phyloP scores from a whole-genome alignment of 2,797 vertebrate genomes.

The Nannoperca obscura region DNA sequence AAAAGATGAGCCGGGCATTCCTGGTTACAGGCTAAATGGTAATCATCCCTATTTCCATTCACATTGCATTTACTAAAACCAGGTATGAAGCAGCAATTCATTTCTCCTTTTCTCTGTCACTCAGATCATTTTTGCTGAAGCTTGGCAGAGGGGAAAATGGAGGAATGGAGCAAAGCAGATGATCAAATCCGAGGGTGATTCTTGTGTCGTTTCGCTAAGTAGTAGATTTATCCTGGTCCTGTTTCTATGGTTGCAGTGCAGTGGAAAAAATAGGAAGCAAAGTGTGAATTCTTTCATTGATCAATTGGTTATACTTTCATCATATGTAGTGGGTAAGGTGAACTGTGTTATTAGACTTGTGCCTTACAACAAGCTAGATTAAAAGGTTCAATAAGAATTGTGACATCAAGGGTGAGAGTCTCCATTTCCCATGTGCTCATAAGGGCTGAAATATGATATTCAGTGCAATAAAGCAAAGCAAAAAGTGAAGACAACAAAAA shows the following conservation, averaged over 20 bases:
- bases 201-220: slow-evolving; percentile 77
- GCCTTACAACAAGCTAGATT: slow-evolving; percentile 64
- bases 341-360: slow-evolving; percentile 68
- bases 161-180: slow-evolving; percentile 61
- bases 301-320: slow-evolving; percentile 81
- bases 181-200: slow-evolving; percentile 76
- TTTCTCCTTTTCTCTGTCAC: slow-evolving; percentile 55
- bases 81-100: slow-evolving; percentile 66
- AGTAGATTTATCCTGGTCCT: slow-evolving; percentile 72
- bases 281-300: slow-evolving; percentile 74
- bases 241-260: slow-evolving; percentile 80
- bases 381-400: slow-evolving; percentile 68
- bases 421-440: slow-evolving; percentile 16
- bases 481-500: slow-evolving; percentile 70
- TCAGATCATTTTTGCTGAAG: slow-evolving; percentile 64
- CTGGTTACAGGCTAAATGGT: slow-evolving; percentile 49
- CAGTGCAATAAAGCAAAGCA: slow-evolving; percentile 47
- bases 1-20: slow-evolving; percentile 52
- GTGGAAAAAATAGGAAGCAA: slow-evolving; percentile 33
- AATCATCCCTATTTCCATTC: slow-evolving; percentile 63
- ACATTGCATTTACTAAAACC: slow-evolving; percentile 60
- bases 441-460: slow-evolving; percentile 27
- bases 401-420: slow-evolving; percentile 20
- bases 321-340: slow-evolving; percentile 73
- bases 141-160: slow-evolving; percentile 61